Evolutionary conservation across 2,888 invertebrate genomes (phyloP).

Genomic region (Zonitis immaculata): DNA sequence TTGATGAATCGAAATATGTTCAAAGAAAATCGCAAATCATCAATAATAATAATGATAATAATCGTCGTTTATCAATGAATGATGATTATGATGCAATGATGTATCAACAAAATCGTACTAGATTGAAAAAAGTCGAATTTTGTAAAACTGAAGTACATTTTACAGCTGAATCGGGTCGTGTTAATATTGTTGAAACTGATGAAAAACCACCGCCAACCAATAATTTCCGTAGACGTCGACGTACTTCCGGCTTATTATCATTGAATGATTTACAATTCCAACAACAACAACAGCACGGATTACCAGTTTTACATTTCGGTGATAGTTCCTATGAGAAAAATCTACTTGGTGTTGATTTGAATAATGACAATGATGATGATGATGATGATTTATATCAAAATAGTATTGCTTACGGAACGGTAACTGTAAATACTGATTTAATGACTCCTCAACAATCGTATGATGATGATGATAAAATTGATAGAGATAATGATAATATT

Average conservation of each 20-base stretch:
- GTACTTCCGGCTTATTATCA: constrained; percentile 51
- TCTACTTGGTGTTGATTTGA: constrained; percentile 37
- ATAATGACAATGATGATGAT: constrained; percentile 9
- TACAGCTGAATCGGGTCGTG: constrained; percentile 77
- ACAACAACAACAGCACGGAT: no score
- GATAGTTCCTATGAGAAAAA: constrained; percentile 52
- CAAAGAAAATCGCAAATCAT: constrained; percentile 26
- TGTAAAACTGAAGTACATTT: constrained; percentile 87
- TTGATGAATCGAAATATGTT: constrained; percentile 54
- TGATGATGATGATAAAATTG: constrained; percentile 32
- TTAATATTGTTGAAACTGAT: constrained; percentile 83
- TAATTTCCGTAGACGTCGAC: constrained; percentile 67
- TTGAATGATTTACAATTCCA: neutral
- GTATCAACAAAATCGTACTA: constrained; percentile 44
- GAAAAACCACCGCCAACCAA: constrained; percentile 82
- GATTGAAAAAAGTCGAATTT: constrained; percentile 74
- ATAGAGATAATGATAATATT: constrained; percentile 48
- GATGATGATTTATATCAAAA: constrained; percentile 15
- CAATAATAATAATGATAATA: constrained; percentile 35
- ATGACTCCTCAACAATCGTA: no score
- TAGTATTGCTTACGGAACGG: constrained; percentile 25
- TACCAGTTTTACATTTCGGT: constrained; percentile 65
- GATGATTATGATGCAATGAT: constrained; percentile 44
- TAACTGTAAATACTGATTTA: constrained; percentile 32
- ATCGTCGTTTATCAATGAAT: constrained; percentile 35